Percentiles rank a stretch among this genome's conserved stretches.
Conservation (phyloP, 1,140 invertebrate genomes). For the Drosophila yakuba region DNA sequence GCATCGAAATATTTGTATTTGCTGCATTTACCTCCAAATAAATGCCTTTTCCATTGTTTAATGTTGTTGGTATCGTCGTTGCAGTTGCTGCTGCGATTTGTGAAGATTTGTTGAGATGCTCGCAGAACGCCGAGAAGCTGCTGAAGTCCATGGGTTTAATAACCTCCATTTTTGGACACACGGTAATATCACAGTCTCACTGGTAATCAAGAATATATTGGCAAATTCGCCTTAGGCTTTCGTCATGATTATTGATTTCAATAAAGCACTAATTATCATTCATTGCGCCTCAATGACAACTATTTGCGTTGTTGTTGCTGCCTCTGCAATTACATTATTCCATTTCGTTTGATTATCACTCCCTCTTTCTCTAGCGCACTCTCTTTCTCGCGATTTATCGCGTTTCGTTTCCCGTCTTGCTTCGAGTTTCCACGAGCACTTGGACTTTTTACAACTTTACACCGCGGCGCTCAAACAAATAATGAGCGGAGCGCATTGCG, state of each 20-base stretch:
- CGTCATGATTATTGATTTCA: constrained; percentile 79
- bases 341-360: constrained; percentile 80
- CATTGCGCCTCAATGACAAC: constrained; percentile 49
- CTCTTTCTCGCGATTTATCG: constrained; percentile 48
- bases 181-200: constrained; percentile 42
- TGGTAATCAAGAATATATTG: constrained; percentile 17
- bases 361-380: constrained; percentile 51
- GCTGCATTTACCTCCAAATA: constrained; percentile 68
- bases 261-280: constrained; percentile 83
- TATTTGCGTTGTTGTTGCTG: constrained; percentile 63
- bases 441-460: constrained; percentile 84
- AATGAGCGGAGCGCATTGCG: constrained; percentile 84
- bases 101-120: constrained; percentile 83
- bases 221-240: constrained; percentile 63
- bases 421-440: constrained; percentile 54
- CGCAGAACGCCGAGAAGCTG: constrained; percentile 82
- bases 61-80: constrained; percentile 37
- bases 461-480: constrained; percentile 85
- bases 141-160: constrained; percentile 84
- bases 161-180: constrained; percentile 74
- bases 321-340: constrained; percentile 78
- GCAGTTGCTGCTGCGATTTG: constrained; percentile 45
- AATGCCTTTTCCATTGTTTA: constrained; percentile 73
- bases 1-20: constrained; percentile 44
- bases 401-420: constrained; percentile 34